phyloP scores from a whole-genome alignment of 2,888 invertebrate species.

The Eristalis tenax region DNA sequence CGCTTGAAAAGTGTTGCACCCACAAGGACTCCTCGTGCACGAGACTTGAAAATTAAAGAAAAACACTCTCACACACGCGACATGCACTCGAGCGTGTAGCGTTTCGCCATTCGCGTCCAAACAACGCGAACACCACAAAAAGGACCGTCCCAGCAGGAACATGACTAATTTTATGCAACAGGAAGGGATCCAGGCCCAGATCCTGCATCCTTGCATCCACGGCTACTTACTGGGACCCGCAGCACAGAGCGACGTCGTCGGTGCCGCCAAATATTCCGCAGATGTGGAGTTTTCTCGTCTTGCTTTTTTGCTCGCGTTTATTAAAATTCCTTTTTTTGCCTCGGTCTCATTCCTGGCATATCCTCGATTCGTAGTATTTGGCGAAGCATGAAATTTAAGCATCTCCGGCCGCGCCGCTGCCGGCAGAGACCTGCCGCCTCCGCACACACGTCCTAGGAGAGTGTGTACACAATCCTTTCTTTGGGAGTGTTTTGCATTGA shows the following conservation, averaged over 20 bases:
- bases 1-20: neutral
- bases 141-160: conserved; percentile 8
- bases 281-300: conserved; percentile 36
- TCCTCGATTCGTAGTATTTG: conserved; percentile 57
- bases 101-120: neutral
- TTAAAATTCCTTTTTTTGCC: conserved; percentile 19
- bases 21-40: neutral
- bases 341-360: conserved; percentile 15
- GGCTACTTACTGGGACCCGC: neutral
- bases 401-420: neutral
- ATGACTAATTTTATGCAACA: conserved; percentile 71
- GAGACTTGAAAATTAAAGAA: conserved; percentile 58
- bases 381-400: conserved; percentile 68
- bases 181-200: conserved; percentile 40
- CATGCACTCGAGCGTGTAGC: too few species aligned
- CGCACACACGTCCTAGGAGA: neutral
- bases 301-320: conserved; percentile 9
- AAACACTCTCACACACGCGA: conserved; percentile 18
- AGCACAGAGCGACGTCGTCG: neutral
- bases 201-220: neutral
- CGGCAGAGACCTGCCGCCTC: neutral
- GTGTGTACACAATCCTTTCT: conserved; percentile 44
- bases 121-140: conserved; percentile 1
- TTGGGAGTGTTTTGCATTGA: conserved; percentile 50
- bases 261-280: conserved; percentile 10